Evolutionary conservation across 2,113 vertebrate species (phyloP), one percentile per base, ranked within the genome.

Genomic region (Morone saxatilis): DNA sequence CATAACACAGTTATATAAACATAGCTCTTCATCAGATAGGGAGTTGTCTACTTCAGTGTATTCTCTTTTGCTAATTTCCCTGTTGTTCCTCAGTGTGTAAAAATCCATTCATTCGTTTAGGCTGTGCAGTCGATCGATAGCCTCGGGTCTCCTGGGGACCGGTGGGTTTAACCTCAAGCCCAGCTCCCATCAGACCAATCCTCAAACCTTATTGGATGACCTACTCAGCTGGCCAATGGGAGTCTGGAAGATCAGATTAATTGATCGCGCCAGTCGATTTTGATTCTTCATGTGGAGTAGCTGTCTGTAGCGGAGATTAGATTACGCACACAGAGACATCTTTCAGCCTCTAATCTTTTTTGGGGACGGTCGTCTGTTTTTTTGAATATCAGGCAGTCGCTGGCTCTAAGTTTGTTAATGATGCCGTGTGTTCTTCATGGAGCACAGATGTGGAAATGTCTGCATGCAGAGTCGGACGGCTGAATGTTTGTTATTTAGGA

Each of bases 401-500:
- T 80, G 13, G 12, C 19, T 40, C 48, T 53, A 31, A 31, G 6
- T 81, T 67, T 74, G 40, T 67, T 86, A 83, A 78, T 69, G 79
- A 56, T 20, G 36, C 68, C 1, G 43, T 40, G 56, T 71, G 57
- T 61, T 78, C 45, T 81, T 84, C 78, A 84, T 59, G 14, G 79
- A 48, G 78, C 45, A 54, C 85, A 82, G 83, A 78, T 80, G 84
- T 41, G 65, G 76, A 68, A 54, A 69, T 40, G 69, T 79, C 56
- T 82, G 73, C 82, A 76, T 80, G 78, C 80, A 78, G 40, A 51
- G 83, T 57, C 48, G 71, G 73, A 54, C 43, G 20, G 78, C 65
- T 74, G 41, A 56, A 70, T 78, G 82, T 87, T 86, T 76, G 82
- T 89, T 83, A 45, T 86, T 84, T 80, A 81, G 77, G 70, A 69